These are phyloP conservation scores for Eupsilia transversa DNA, from an alignment of 2,888 invertebrate species.

Conservation along the genomic window DNA sequence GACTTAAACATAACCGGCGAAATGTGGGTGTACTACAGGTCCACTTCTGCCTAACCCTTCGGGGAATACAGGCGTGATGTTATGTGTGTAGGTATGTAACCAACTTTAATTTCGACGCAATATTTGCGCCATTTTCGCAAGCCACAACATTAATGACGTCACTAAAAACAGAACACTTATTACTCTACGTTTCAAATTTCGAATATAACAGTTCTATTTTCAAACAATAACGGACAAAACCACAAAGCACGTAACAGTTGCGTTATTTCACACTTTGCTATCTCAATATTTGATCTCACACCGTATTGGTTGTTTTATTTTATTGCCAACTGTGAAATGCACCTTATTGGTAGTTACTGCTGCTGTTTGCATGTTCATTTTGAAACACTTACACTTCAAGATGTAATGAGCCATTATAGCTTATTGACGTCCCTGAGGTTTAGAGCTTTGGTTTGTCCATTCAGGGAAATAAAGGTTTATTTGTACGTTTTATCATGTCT, in stretches of 20 bases:
- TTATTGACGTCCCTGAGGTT: background rate
- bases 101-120: slow-evolving; percentile 7
- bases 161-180: background rate
- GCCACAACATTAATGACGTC: slow-evolving; percentile 9
- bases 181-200: slow-evolving; percentile 8
- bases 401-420: slow-evolving; percentile 20
- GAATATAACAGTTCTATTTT: slow-evolving; percentile 36
- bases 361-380: slow-evolving; percentile 29
- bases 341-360: slow-evolving; percentile 6
- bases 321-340: slow-evolving; percentile 28
- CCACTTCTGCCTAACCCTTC: too few relatives aligned
- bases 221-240: slow-evolving; percentile 48
- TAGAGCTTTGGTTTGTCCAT: background rate
- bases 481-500: background rate
- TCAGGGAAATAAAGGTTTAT: background rate
- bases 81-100: too few relatives aligned
- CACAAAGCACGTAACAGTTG: slow-evolving; percentile 48
- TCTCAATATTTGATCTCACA: slow-evolving; percentile 52
- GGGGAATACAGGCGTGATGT: too few relatives aligned
- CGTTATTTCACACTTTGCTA: slow-evolving; percentile 45
- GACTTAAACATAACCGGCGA: too few relatives aligned
- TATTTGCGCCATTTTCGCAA: slow-evolving; percentile 5
- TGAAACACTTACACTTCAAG: slow-evolving; percentile 41
- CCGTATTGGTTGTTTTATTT: slow-evolving; percentile 48
- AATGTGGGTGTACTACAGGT: too few relatives aligned